Percentiles rank a stretch among this genome's conserved stretches.
Conservation (phyloP, 2,113 vertebrate species). For the Apodemus speciosus region DNA sequence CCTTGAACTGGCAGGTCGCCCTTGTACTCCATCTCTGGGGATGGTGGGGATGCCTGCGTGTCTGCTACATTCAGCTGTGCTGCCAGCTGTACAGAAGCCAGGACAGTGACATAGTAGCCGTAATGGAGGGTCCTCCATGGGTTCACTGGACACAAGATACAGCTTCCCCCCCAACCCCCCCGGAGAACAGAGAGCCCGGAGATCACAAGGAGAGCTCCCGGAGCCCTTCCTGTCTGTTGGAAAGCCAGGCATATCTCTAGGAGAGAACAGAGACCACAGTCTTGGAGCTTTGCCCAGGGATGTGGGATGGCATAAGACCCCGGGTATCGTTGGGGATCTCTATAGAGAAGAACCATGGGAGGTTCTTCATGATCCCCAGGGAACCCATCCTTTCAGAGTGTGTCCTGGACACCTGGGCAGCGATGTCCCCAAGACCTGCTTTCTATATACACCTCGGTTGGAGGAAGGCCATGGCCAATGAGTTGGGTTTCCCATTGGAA, state of each 20-base stretch:
- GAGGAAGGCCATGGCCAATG: neutral
- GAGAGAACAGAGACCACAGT: neutral
- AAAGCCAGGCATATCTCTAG: neutral
- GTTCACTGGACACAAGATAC: neutral
- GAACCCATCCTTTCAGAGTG: neutral
- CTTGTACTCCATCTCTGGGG: neutral
- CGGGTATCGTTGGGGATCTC: neutral
- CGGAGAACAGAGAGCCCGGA: accelerated
- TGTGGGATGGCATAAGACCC: neutral
- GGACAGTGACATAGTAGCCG: neutral
- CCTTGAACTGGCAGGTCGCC: neutral
- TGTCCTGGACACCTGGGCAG: neutral
- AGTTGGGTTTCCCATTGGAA: neutral
- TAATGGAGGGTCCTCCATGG: accelerated
- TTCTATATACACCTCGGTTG: neutral
- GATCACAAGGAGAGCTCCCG: accelerated
- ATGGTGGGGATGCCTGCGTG: neutral
- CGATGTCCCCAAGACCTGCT: neutral
- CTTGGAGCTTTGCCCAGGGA: neutral
- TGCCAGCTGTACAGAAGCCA: accelerated
- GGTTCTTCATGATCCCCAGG: accelerated
- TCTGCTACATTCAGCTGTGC: accelerated
- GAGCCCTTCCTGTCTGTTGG: neutral
- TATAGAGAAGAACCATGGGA: neutral
- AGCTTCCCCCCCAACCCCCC: neutral